A percentile compares a stretch with the other conserved stretches of the same genome.
Conservation (phyloP, 2,113 vertebrate species). For the Eptesicus fuscus region DNA sequence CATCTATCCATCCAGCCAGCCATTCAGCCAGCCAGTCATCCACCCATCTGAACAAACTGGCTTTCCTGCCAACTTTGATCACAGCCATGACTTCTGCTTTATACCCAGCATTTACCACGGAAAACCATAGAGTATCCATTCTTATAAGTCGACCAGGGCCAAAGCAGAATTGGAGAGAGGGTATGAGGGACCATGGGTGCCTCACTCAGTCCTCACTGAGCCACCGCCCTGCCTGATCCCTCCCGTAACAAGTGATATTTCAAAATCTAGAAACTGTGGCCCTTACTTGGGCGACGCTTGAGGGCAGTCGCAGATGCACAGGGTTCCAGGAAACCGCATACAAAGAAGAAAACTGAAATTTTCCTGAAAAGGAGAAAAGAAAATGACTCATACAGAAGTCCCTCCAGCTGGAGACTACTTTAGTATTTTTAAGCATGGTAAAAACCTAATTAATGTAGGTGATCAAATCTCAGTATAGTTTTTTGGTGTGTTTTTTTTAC, state of each 20-base stretch:
- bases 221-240: background rate
- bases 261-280: slow-evolving; percentile 29
- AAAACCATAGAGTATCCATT: background rate
- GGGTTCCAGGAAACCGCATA: slow-evolving; percentile 75
- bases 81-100: background rate
- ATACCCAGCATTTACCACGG: background rate
- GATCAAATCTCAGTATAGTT: background rate
- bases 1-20: background rate
- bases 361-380: slow-evolving; percentile 78
- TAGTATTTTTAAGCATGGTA: background rate
- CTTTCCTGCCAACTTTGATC: background rate
- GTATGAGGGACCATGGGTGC: background rate
- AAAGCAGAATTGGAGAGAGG: background rate
- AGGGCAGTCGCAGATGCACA: slow-evolving; percentile 78
- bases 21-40: background rate
- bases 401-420: background rate
- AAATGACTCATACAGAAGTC: slow-evolving; percentile 47
- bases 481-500: background rate
- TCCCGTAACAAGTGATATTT: background rate
- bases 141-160: no score
- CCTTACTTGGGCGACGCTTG: slow-evolving; percentile 86
- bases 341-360: slow-evolving; percentile 75
- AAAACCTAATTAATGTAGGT: background rate
- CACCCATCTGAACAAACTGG: background rate
- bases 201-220: background rate